phyloP scores from a whole-genome alignment of 1,140 invertebrate genomes.

The Mesaphorura yosii region DNA sequence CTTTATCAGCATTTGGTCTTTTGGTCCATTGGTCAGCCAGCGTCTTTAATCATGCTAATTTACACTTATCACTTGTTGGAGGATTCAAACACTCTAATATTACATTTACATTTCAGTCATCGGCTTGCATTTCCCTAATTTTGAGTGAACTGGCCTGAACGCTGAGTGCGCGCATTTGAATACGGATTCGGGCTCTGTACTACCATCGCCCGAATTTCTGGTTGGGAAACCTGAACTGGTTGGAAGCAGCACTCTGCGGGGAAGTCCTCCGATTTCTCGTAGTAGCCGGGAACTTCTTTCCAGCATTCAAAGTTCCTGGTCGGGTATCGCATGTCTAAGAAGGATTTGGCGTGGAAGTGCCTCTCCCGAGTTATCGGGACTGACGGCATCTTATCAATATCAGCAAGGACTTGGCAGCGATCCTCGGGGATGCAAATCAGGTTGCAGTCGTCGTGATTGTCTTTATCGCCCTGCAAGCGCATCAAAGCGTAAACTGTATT shows the following conservation, averaged over 20 bases:
- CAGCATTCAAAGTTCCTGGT: conserved; percentile 25
- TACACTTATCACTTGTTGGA: too few relatives aligned
- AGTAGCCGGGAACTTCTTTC: conserved; percentile 25
- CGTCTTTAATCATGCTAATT: too few relatives aligned
- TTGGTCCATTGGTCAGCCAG: too few relatives aligned
- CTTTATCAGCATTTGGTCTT: too few relatives aligned
- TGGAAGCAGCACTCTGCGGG: conserved; percentile 10
- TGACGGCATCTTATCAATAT: neutral
- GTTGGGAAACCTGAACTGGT: conserved; percentile 2
- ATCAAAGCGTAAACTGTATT: neutral
- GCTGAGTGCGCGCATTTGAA: too few relatives aligned
- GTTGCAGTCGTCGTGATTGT: conserved; percentile 6
- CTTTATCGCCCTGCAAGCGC: conserved; percentile 19
- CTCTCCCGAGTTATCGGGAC: neutral
- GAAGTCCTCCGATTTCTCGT: conserved; percentile 8
- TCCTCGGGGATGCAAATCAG: conserved; percentile 22
- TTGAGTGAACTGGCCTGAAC: too few relatives aligned
- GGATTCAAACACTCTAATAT: too few relatives aligned
- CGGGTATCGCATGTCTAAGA: conserved; percentile 22
- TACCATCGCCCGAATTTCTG: too few relatives aligned
- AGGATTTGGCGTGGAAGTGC: conserved; percentile 15
- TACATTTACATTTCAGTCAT: too few relatives aligned
- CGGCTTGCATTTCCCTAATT: too few relatives aligned
- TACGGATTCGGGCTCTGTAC: too few relatives aligned
- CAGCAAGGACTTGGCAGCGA: conserved; percentile 19